Percentiles rank a stretch among this genome's conserved stretches.
Conservation (phyloP, 2,888 invertebrate species). For the Charanyca ferruginea region DNA sequence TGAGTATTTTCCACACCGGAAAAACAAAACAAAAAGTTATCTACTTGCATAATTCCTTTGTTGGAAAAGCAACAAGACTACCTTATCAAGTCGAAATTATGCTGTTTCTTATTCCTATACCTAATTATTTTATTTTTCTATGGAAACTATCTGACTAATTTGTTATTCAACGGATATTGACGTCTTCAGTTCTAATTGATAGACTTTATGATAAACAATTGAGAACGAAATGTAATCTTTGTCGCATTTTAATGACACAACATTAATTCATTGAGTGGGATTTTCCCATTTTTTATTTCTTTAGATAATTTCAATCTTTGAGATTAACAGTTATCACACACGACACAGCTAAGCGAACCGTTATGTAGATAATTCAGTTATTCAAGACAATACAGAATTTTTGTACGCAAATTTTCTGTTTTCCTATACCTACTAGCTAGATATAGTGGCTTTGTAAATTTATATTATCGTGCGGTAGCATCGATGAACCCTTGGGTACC, state of each 20-base stretch:
- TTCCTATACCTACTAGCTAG: not conserved
- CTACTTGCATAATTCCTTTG: too few relatives aligned
- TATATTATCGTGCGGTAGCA: constrained; percentile 1
- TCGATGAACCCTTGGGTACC: too few relatives aligned
- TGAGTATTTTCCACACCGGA: too few relatives aligned
- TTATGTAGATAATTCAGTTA: constrained; percentile 14
- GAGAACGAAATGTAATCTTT: not conserved
- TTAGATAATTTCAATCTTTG: not conserved
- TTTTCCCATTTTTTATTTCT: not conserved
- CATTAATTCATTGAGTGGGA: not conserved
- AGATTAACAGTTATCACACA: too few relatives aligned
- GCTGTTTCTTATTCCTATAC: not conserved
- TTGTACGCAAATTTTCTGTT: constrained; percentile 28
- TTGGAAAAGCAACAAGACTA: too few relatives aligned
- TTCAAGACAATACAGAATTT: constrained; percentile 24
- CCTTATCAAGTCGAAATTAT: not conserved
- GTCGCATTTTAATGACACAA: not conserved
- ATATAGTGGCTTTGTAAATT: constrained; percentile 12
- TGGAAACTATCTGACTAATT: constrained; percentile 7
- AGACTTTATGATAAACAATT: constrained; percentile 1
- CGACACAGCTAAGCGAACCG: constrained; percentile 14
- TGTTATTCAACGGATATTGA: constrained; percentile 16
- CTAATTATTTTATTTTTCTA: not conserved
- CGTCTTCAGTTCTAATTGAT: constrained; percentile 11
- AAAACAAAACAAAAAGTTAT: too few relatives aligned